These are phyloP conservation scores for Delphinapterus leucas DNA, from an alignment of 2,113 vertebrate genomes.

Conservation along the genomic window DNA sequence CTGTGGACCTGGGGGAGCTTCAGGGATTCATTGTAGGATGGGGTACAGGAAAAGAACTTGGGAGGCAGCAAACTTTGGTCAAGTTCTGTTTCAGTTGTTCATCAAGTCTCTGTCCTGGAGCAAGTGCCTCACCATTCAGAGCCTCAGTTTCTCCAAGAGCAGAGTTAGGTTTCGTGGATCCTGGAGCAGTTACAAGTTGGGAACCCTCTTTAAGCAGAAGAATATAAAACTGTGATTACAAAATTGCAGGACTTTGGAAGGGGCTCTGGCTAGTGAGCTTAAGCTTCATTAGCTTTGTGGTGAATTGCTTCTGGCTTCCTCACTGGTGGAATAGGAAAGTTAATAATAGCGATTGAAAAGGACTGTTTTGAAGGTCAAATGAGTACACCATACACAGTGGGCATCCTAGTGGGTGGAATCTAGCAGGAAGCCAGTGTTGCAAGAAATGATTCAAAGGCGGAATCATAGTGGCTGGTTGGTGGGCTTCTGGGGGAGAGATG, in stretches of 20 bases:
- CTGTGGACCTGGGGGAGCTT: neutral
- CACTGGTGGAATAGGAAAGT: neutral
- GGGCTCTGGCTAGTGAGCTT: neutral
- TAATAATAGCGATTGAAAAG: neutral
- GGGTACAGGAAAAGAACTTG: neutral
- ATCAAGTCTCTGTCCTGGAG: neutral
- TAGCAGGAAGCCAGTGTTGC: neutral
- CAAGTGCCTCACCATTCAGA: neutral
- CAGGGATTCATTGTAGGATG: neutral
- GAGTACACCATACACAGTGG: neutral
- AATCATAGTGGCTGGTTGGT: neutral
- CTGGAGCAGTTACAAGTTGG: neutral
- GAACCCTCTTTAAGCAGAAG: neutral
- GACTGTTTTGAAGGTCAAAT: neutral
- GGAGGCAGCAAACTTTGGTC: neutral
- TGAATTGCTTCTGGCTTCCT: constrained; percentile 35
- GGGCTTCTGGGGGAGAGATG: neutral
- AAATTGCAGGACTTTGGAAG: constrained; percentile 29
- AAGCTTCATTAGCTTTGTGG: neutral
- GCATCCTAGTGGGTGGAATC: neutral
- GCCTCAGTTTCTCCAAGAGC: neutral
- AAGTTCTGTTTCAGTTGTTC: neutral
- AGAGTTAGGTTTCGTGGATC: neutral
- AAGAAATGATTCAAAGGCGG: neutral
- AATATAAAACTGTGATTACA: neutral